These are phyloP conservation scores for Phoronis australis DNA, from an alignment of 2,888 invertebrate species.

Conservation along the genomic window DNA sequence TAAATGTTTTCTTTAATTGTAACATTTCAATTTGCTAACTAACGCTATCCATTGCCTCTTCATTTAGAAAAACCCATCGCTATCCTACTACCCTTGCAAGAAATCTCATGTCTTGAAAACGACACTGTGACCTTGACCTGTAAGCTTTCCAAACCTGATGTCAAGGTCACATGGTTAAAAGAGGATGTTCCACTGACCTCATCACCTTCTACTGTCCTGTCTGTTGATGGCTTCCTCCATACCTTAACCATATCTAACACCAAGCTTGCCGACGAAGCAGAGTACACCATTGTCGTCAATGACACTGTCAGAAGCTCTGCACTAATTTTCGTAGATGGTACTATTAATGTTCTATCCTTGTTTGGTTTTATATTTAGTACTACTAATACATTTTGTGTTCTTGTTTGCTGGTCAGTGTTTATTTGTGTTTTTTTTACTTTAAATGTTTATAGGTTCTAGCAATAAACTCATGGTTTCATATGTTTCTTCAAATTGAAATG, in stretches of 20 bases:
- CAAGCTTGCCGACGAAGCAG: slow-evolving; percentile 69
- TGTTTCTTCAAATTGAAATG: neutral
- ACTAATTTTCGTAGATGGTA: slow-evolving; percentile 39
- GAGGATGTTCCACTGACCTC: neutral
- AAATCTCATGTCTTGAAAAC: neutral
- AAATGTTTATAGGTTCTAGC: too few relatives aligned
- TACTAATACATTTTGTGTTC: too few relatives aligned
- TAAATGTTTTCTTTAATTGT: too few relatives aligned
- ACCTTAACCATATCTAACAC: slow-evolving; percentile 74
- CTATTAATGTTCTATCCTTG: too few relatives aligned
- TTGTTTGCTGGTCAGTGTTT: too few relatives aligned
- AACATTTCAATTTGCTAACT: too few relatives aligned
- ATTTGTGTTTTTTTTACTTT: too few relatives aligned
- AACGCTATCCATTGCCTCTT: too few relatives aligned
- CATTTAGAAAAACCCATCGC: neutral
- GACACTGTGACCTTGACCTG: neutral
- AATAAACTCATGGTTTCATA: neutral
- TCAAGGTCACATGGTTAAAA: neutral
- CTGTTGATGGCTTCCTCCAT: slow-evolving; percentile 7
- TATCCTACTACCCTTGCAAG: neutral
- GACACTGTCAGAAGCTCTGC: slow-evolving; percentile 32
- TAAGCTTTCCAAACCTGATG: neutral
- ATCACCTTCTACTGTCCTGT: neutral
- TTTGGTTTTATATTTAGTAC: too few relatives aligned
- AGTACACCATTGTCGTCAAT: slow-evolving; percentile 64